Evolutionary conservation across 2,888 invertebrate genomes (phyloP), one percentile per base, ranked within the genome.

Genomic region (Camponotus fellah): DNA sequence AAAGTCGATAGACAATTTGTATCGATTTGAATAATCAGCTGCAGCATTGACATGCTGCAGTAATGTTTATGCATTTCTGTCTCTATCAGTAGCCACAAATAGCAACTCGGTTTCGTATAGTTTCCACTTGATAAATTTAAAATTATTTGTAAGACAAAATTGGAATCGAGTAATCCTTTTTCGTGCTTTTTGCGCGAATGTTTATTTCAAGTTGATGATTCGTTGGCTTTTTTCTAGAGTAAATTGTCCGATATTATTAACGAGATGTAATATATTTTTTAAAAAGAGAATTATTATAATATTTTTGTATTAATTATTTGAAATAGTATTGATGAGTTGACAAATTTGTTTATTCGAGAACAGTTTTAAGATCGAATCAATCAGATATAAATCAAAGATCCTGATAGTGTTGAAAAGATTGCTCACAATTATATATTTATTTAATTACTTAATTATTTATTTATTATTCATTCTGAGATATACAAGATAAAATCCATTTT

Each of bases 1-100:
- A 89, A 86, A 90, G 85, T 87, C 89, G 87, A 87, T 87, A 85
- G 87, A 86, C 85, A 86, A 86, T 83, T 82, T 65, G 84, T 69
- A 49, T 68, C 60, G 43, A 60, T 32, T 66, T 43, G 81, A 68
- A 82, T 82, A 74, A 84, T 74, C 84, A 65, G 32, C 40, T 69
- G 43, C 69, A 46, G n/a, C 65, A 37, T 66, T 76, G 75, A 82
- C 66, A 43, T 12, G 26, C 58, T 6, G 17, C 32, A 40, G 62
- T 43, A 66, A 66, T 56, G 40, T n/a, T 82, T 49, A 58, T 64
- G 56, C 32, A 65, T 76, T 53, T 34, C 34, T 40, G 69, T 46
- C 17, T 46, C 46, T 43, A 58, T 46, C 32, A 43, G 56, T 4
- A 58, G 69, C 17, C 34, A 60, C 17, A 34, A 79, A 37, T 65